These are phyloP conservation scores for Gambusia holbrooki DNA, from an alignment of 2,113 vertebrate genomes.

Conservation along the genomic window DNA sequence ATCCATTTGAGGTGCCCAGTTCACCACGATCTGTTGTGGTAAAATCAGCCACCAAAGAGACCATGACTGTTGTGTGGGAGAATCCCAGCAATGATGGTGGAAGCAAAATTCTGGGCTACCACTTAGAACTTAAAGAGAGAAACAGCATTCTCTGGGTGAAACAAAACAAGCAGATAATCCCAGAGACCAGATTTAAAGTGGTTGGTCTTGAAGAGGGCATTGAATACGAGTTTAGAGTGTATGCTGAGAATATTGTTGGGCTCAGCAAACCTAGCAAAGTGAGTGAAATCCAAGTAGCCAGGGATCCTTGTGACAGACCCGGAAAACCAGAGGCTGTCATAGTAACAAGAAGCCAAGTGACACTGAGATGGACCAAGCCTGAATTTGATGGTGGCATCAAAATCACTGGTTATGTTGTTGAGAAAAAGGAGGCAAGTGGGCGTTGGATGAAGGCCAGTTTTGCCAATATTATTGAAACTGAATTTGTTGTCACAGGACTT, in stretches of 20 bases:
- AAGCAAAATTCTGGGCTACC: conserved; percentile 93
- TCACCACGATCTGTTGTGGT: conserved; percentile 89
- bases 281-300: conserved; percentile 91
- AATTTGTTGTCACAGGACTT: conserved; percentile 93
- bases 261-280: conserved; percentile 91
- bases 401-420: conserved; percentile 94
- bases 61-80: conserved; percentile 93
- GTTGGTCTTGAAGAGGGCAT: conserved; percentile 93
- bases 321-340: conserved; percentile 93
- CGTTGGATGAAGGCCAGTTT: conserved; percentile 99
- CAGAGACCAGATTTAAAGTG: conserved; percentile 90
- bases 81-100: conserved; percentile 94
- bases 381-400: conserved; percentile 93
- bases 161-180: conserved; percentile 92
- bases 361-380: conserved; percentile 94
- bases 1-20: conserved; percentile 94
- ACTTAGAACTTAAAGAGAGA: conserved; percentile 95
- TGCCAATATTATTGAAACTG: conserved; percentile 91
- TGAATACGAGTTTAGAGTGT: conserved; percentile 97
- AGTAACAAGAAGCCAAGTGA: conserved; percentile 92
- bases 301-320: conserved; percentile 95
- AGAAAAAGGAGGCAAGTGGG: conserved; percentile 91
- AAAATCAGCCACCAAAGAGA: conserved; percentile 87
- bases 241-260: conserved; percentile 96
- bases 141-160: conserved; percentile 96